Evolutionary conservation across 2,113 vertebrate genomes (phyloP), one percentile per base, ranked within the genome.

Genomic region (Triplophysa rosa): DNA sequence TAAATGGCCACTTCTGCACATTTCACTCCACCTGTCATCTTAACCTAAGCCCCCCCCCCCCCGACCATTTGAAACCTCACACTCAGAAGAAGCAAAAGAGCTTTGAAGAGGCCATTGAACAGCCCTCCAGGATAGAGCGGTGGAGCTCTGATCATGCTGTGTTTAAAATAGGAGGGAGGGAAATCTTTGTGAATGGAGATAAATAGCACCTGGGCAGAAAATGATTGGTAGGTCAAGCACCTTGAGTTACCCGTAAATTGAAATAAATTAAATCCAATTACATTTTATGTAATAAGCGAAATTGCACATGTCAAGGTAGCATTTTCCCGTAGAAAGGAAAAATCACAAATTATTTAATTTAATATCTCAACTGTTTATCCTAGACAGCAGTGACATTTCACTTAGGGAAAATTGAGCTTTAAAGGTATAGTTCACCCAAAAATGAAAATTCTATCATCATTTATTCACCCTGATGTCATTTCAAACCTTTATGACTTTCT

Each of bases 11-110:
- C 83, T 86, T 66, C 84, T 85, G 83, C 73, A 85, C 86, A 87
- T 88, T 89, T 89, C 88, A 86, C 79, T 23, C 65, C 17, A 83
- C 77, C 86, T 82, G 78, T 84, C 85, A 84, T 89, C 89, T 89
- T 89, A 81, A 90, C 86, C 33, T 37, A 7, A 37, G 33, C 33
- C 5, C 29, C 83, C 12, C 13, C n/a, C 84, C 84, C 84, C 12
- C 21, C 56, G 13, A 45, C 56, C 37, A 61, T 86, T 83, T 14
- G 61, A 67, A 85, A 82, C 80, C 79, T 76, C 75, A 82, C 77
- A 79, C 80, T 75, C 79, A 33, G 67, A 79, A 65, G 78, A 64
- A 49, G 56, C 6, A 7, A 65, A 62, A 80, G 72, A 19, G 24
- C 67, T 78, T 76, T 84, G 74, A 84, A 84, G 82, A 68, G 74